phyloP scores from a whole-genome alignment of 2,888 invertebrate species.

The Phymatocera aterrima region DNA sequence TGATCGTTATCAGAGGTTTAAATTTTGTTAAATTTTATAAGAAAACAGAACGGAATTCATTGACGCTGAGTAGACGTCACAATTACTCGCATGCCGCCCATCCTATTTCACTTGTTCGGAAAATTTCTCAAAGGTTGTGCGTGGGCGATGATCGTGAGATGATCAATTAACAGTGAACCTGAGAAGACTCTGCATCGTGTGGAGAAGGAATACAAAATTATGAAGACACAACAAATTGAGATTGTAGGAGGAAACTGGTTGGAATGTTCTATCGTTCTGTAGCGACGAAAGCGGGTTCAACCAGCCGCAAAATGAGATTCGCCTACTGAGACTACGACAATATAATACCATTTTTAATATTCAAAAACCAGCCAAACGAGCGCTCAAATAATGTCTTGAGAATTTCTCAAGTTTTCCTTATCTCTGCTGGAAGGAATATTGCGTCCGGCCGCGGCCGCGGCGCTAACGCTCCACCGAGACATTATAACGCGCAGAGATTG shows the following conservation, averaged over 20 bases:
- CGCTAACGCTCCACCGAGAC: background rate
- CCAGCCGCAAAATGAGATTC: background rate
- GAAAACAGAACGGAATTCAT: too few relatives aligned
- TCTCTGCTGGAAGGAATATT: conserved; percentile 19
- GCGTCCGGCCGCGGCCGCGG: conserved; percentile 19
- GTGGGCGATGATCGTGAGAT: conserved; percentile 18
- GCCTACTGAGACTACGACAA: background rate
- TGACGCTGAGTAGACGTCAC: background rate
- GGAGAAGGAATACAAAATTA: background rate
- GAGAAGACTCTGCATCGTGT: background rate
- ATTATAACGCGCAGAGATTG: conserved; percentile 27
- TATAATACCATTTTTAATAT: background rate
- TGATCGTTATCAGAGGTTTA: background rate
- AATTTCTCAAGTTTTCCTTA: conserved; percentile 41
- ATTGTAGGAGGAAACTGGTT: background rate
- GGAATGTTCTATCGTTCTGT: background rate
- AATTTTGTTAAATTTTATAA: too few relatives aligned
- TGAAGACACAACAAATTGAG: background rate
- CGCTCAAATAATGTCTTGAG: conserved; percentile 16
- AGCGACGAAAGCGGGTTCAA: background rate
- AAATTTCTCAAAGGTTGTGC: background rate
- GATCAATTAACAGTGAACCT: conserved; percentile 23
- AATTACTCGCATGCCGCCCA: background rate
- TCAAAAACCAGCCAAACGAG: background rate
- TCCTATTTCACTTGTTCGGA: background rate